phyloP scores from a whole-genome alignment of 1,140 invertebrate genomes.

The Scaptodrosophila lebanonensis region DNA sequence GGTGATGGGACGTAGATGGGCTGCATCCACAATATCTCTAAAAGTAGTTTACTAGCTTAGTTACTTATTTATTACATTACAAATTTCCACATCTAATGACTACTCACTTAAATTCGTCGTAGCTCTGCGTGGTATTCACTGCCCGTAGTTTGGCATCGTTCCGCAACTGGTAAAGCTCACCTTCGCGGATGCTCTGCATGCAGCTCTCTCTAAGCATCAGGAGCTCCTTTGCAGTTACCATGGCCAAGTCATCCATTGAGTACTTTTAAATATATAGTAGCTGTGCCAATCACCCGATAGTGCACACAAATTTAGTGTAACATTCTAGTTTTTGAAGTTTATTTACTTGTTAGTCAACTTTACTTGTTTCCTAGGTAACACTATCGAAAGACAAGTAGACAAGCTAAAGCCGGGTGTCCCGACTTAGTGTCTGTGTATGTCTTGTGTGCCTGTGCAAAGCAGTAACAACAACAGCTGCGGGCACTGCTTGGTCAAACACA shows the following conservation, averaged over 20 bases:
- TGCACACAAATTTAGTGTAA: too few species aligned
- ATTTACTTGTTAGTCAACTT: too few species aligned
- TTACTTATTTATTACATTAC: neutral
- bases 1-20: constrained; percentile 76
- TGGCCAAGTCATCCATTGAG: constrained; percentile 30
- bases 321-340: too few species aligned
- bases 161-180: constrained; percentile 79
- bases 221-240: constrained; percentile 62
- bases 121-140: constrained; percentile 79
- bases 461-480: too few species aligned
- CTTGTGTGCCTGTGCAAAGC: too few species aligned
- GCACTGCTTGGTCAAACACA: too few species aligned
- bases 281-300: too few species aligned
- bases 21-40: constrained; percentile 78
- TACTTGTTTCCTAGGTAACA: constrained; percentile 50
- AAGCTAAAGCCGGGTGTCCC: too few species aligned
- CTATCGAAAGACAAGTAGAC: too few species aligned
- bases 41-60: neutral
- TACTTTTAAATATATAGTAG: neutral
- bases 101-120: constrained; percentile 80
- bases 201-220: constrained; percentile 43
- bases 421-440: too few species aligned
- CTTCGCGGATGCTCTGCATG: constrained; percentile 59
- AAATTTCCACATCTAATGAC: neutral
- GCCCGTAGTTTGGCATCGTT: constrained; percentile 82